Conservation (phyloP, 2,113 vertebrate genomes). For the Callipepla californica region DNA sequence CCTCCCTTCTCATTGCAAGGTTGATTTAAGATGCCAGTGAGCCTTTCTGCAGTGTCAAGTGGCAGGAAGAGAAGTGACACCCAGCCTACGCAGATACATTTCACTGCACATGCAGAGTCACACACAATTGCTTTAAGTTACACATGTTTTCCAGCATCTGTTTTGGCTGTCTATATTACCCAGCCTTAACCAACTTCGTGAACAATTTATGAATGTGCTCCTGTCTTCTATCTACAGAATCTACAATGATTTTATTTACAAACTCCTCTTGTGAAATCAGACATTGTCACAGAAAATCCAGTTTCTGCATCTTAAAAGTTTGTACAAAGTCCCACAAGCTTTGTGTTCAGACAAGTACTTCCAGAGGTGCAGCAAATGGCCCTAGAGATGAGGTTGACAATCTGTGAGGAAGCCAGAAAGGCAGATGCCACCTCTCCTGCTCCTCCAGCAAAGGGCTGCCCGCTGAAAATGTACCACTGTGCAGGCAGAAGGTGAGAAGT, state of each 20-base stretch:
- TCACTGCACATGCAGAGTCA: neutral
- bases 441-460: accelerated
- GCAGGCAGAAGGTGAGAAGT: accelerated
- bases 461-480: neutral
- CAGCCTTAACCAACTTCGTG: neutral
- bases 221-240: slow-evolving; percentile 7
- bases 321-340: neutral
- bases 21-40: neutral
- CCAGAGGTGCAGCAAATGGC: neutral
- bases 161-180: neutral
- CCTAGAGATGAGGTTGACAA: neutral
- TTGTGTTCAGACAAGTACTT: accelerated
- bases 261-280: slow-evolving; percentile 33
- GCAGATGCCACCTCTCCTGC: neutral
- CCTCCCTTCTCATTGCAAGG: accelerated
- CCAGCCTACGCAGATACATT: neutral
- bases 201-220: neutral
- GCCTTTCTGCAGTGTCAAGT: neutral
- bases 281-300: slow-evolving; percentile 32
- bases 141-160: accelerated
- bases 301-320: slow-evolving; percentile 2
- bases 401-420: neutral
- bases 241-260: slow-evolving; percentile 47
- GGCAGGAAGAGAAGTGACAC: neutral
- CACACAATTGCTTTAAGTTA: neutral